Evolutionary conservation across 2,888 invertebrate genomes (phyloP), one percentile per base, ranked within the genome.

Genomic region (Ornithoptera alexandrae): DNA sequence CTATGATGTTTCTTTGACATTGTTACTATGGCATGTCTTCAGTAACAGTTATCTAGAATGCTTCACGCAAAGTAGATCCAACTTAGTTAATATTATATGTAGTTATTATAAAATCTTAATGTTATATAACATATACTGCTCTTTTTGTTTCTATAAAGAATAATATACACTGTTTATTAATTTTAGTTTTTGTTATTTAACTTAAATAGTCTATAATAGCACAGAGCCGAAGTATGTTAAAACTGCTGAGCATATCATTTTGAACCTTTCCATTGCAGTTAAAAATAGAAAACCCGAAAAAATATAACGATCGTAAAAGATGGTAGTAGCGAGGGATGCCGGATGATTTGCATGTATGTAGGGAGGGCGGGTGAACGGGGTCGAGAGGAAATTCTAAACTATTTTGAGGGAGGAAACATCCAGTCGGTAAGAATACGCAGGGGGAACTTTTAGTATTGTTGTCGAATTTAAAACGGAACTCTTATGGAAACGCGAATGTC

Each of bases 261-360:
- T 50, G 1, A 50, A 5, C n/a, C 15, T 6, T 10, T 12, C 6
- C 2, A 7, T 1, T 18, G 57, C n/a, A 58, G 22, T 58, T 58
- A 22, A 22, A 65, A 58, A 56, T n/a, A 30, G n/a, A n/a, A 20
- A 6, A 15, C 20, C 36, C 18, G 12, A 59, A 66, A 65, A 2
- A 66, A 12, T 83, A 80, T 82, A 84, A 81, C 81, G 82, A 80
- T 81, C 81, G 79, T 82, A 82, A 83, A 83, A 76, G 79, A 78
- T 72, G 75, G 68, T 72, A 78, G 76, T 72, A 61, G 76, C 72
- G 73, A 76, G 77, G 78, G 76, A 73, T 72, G 74, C 73, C 68
- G 77, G 79, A 76, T 76, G 82, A 86, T 87, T 86, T 88, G 85
- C 86, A 88, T 87, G 76, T 77, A 74, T 71, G 70, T 70, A 69